Evolutionary conservation across 2,113 vertebrate species (phyloP).

Genomic region (Haemorhous mexicanus): DNA sequence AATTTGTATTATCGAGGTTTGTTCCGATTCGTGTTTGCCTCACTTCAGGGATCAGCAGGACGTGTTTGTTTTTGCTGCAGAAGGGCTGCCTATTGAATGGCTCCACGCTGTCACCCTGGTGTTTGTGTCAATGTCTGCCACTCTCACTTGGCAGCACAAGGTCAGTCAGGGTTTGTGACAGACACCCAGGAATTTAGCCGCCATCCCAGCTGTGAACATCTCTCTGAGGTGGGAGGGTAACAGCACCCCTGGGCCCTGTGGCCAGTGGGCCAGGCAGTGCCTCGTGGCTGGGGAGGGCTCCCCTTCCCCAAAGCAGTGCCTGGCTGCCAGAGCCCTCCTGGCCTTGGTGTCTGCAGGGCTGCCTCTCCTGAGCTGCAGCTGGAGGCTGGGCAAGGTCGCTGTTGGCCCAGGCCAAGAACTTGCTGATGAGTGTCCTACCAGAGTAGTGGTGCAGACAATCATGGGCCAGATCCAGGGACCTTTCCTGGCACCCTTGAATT

Average conservation of each 20-base stretch:
- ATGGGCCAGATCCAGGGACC: neutral
- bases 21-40: neutral
- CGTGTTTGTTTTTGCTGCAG: neutral
- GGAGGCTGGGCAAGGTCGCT: neutral
- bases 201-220: neutral
- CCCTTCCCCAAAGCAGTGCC: neutral
- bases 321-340: neutral
- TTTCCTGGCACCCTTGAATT: neutral
- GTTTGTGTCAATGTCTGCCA: neutral
- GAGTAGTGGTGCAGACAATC: fast-evolving
- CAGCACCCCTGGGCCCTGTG: neutral
- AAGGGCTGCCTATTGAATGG: neutral
- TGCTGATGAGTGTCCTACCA: neutral
- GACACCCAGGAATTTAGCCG: neutral
- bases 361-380: neutral
- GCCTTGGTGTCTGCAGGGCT: neutral
- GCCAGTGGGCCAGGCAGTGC: neutral
- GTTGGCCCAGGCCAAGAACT: neutral
- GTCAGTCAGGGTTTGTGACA: neutral
- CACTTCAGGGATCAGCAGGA: neutral
- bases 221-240: fast-evolving
- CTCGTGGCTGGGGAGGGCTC: neutral
- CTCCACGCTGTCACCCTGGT: neutral
- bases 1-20: neutral
- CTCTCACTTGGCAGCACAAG: neutral